Base-by-base conservation (phyloP, 1,140 invertebrate species). In the Idris sp. region DNA sequence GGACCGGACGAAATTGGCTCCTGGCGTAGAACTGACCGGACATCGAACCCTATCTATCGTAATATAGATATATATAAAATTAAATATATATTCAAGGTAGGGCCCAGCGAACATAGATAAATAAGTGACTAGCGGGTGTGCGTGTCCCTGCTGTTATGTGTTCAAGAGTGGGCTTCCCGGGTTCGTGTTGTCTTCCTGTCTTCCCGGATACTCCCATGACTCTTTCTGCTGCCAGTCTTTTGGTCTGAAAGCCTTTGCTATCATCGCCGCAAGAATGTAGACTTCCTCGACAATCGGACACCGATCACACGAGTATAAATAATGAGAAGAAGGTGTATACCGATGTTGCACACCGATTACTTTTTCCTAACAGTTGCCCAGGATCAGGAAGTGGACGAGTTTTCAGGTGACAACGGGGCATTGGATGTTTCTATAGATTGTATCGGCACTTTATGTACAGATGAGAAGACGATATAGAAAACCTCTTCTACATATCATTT, bases 1-100 rank as follows among this genome's bases (percentile, higher is more conserved):
- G 38, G n/a, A n/a, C n/a, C 36, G 18, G 38, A 36, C 22, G 53
- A 46, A 58, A 18, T 19, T 38, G 61, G 48, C 46, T 65, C 61
- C 53, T 36, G 64, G 46, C 41, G 16, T 46, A 48, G 71, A 78
- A 84, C 81, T 85, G 83, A 86, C 84, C 84, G 84, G 84, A 62
- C 84, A 76, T 86, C 84, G 84, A 86, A 86, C 84, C 84, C 83
- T 41, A 81, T 80, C 76, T 80, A 83, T 84, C 82, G 80, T 82
- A 83, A n/a, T n/a, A 83, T 83, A 82, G 56, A 33, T 67, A 48
- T 56, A 67, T 36, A 56, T 51, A 68, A 49, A 58, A 51, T 56
- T n/a, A n/a, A 44, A 58, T 56, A 35, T 51, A 31, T 6, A 6
- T 6, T 2, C 43, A 40, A 49, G 64, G 51, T 41, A 56, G 31